Evolutionary conservation across 2,888 invertebrate species (phyloP).

Genomic region (Aproaerema taeniolella): DNA sequence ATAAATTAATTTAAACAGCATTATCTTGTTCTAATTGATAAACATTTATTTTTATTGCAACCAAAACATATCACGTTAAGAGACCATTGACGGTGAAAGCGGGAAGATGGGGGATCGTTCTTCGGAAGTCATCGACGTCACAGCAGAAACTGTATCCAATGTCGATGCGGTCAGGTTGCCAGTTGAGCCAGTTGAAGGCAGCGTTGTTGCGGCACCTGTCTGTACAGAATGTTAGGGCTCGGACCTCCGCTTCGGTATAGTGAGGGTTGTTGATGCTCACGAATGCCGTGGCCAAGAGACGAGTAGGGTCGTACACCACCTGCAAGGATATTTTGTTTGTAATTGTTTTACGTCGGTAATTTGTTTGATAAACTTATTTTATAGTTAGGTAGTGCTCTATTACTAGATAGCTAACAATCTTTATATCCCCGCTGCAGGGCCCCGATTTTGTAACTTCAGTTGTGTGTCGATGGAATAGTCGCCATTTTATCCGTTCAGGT

Average conservation of each 20-base stretch:
- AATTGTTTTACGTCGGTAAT: too few species aligned
- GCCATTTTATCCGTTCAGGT: too few species aligned
- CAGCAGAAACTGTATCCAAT: constrained; percentile 81
- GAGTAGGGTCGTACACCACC: constrained; percentile 73
- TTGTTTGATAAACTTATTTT: too few species aligned
- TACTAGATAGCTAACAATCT: too few species aligned
- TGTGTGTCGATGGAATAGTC: too few species aligned
- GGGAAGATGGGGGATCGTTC: constrained; percentile 73
- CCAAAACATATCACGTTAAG: constrained; percentile 34
- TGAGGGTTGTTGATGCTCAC: constrained; percentile 81
- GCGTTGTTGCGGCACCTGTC: constrained; percentile 74
- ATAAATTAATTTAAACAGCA: too few species aligned
- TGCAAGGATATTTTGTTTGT: constrained; percentile 27
- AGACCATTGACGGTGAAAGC: constrained; percentile 62
- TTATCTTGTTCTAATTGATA: too few species aligned
- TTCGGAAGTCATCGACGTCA: constrained; percentile 73
- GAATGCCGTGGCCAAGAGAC: constrained; percentile 74
- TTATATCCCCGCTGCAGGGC: too few species aligned
- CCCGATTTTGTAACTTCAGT: too few species aligned
- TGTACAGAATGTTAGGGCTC: constrained; percentile 65
- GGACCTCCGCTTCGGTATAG: constrained; percentile 52
- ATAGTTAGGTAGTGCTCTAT: too few species aligned
- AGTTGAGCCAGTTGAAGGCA: constrained; percentile 78
- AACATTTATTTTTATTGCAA: too few species aligned
- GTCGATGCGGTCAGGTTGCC: constrained; percentile 67